Evolutionary conservation across 1,140 invertebrate species (phyloP).

Genomic region (Drosophila mayri): DNA sequence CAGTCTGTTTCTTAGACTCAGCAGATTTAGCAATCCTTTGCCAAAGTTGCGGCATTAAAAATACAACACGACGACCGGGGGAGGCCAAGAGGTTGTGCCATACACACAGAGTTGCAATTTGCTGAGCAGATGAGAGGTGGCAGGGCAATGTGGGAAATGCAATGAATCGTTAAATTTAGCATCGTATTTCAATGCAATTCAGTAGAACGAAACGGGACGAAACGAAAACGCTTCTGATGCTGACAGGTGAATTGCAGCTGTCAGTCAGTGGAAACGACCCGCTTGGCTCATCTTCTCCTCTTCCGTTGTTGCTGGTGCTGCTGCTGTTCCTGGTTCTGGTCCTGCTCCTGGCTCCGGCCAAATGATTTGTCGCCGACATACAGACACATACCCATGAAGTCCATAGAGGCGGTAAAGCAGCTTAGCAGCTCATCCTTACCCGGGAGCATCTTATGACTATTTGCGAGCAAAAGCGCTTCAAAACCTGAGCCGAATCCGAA

Average conservation of each 20-base stretch:
- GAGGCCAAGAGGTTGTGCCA: constrained; percentile 16
- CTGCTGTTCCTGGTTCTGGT: too few species aligned
- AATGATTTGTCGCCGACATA: constrained; percentile 52
- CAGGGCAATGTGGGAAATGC: constrained; percentile 67
- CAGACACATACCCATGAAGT: constrained; percentile 15
- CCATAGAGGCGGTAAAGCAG: constrained; percentile 44
- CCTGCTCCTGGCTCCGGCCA: constrained; percentile 41
- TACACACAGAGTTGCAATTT: constrained; percentile 76
- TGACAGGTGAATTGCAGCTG: constrained; percentile 82
- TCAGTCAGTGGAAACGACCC: constrained; percentile 55
- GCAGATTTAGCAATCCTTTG: constrained; percentile 82
- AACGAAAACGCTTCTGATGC: constrained; percentile 61
- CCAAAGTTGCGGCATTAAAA: constrained; percentile 80
- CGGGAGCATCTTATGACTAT: constrained; percentile 31
- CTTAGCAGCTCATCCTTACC: constrained; percentile 51
- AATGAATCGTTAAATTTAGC: constrained; percentile 84
- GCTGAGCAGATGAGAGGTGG: constrained; percentile 28
- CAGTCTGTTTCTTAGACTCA: constrained; percentile 75
- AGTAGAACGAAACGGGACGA: constrained; percentile 65
- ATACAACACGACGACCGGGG: constrained; percentile 60
- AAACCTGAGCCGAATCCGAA: constrained; percentile 18
- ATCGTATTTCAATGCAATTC: constrained; percentile 82
- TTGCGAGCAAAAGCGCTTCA: constrained; percentile 34
- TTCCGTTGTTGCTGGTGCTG: constrained; percentile 13
- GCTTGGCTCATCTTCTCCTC: constrained; percentile 33